Conservation (phyloP, 1,140 invertebrate species). For the Aporrectodea caliginosa region DNA sequence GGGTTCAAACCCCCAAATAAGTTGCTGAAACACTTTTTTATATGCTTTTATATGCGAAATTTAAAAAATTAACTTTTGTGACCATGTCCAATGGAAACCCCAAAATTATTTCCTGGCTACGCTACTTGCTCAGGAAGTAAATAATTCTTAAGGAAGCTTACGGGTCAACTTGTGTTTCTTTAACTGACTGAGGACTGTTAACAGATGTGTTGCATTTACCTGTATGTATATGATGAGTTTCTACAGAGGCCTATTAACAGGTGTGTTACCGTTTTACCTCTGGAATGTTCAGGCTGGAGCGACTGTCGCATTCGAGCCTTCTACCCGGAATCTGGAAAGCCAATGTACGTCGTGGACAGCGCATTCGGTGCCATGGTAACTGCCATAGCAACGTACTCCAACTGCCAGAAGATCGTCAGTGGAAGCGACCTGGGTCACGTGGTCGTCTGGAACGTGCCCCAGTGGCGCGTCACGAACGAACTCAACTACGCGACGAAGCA, state of each 20-base stretch:
- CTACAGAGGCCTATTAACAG: not conserved
- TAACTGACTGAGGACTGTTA: not conserved
- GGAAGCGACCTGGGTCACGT: conserved; percentile 25
- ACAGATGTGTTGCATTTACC: not conserved
- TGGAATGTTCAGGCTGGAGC: conserved; percentile 74
- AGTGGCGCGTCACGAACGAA: not conserved
- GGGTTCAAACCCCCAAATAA: no score
- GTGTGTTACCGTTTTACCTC: no score
- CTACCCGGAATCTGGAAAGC: conserved; percentile 72
- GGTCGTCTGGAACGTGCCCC: conserved; percentile 21
- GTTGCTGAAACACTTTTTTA: not conserved
- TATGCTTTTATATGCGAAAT: no score
- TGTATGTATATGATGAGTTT: not conserved
- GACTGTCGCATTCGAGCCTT: conserved; percentile 71
- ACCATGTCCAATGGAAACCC: no score
- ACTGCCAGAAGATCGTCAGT: conserved; percentile 69
- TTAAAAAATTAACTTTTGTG: no score
- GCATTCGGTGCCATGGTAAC: conserved; percentile 79
- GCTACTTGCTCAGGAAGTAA: not conserved
- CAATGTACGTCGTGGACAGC: conserved; percentile 75
- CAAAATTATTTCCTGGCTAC: no score
- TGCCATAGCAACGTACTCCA: conserved; percentile 68
- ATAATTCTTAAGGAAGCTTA: not conserved
- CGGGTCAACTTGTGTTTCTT: not conserved
- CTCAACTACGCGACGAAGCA: conserved; percentile 36